A percentile compares a stretch with the other conserved stretches of the same genome.
Evolutionary conservation across 2,888 invertebrate species (phyloP).

Genomic region (Platycheirus rosarum): DNA sequence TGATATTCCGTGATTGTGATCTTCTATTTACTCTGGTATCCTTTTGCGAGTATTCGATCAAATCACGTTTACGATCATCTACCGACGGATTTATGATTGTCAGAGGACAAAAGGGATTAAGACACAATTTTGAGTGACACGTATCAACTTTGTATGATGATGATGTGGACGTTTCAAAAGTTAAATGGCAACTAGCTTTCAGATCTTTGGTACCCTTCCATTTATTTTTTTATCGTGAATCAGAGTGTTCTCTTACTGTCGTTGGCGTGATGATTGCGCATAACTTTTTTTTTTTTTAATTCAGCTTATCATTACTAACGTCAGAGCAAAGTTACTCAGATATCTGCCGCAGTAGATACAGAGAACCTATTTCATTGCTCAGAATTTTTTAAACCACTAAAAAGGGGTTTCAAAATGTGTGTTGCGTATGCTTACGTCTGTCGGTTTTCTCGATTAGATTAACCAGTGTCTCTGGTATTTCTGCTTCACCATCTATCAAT

Average conservation of each 20-base stretch:
- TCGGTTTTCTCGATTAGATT: slow-evolving; percentile 61
- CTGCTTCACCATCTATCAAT: slow-evolving; percentile 14
- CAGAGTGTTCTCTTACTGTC: slow-evolving; percentile 32
- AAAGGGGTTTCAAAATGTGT: slow-evolving; percentile 49
- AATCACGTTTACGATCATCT: slow-evolving; percentile 62
- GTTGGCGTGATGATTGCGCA: slow-evolving; percentile 34
- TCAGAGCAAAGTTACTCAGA: slow-evolving; percentile 40
- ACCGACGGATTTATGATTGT: slow-evolving; percentile 31
- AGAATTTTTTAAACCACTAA: slow-evolving; percentile 43
- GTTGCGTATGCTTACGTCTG: slow-evolving; percentile 45
- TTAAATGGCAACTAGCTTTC: slow-evolving; percentile 75
- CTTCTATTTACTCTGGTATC: slow-evolving; percentile 65
- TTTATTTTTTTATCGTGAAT: slow-evolving; percentile 74
- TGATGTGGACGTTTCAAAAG: slow-evolving; percentile 75
- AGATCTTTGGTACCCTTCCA: slow-evolving; percentile 64
- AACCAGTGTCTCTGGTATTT: slow-evolving; percentile 21
- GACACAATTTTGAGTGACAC: slow-evolving; percentile 22
- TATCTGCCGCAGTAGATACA: slow-evolving; percentile 36
- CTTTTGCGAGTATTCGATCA: slow-evolving; percentile 56
- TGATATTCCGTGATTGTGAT: slow-evolving; percentile 34
- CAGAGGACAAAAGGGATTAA: background rate
- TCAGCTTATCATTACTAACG: slow-evolving; percentile 63
- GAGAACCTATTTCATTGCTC: slow-evolving; percentile 44
- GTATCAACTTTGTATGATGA: slow-evolving; percentile 20
- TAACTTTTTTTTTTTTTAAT: slow-evolving; percentile 33